A percentile compares a stretch with the other conserved stretches of the same genome.
Evolutionary conservation across 1,140 invertebrate species (phyloP).

Genomic region (Eupeodes corollae): DNA sequence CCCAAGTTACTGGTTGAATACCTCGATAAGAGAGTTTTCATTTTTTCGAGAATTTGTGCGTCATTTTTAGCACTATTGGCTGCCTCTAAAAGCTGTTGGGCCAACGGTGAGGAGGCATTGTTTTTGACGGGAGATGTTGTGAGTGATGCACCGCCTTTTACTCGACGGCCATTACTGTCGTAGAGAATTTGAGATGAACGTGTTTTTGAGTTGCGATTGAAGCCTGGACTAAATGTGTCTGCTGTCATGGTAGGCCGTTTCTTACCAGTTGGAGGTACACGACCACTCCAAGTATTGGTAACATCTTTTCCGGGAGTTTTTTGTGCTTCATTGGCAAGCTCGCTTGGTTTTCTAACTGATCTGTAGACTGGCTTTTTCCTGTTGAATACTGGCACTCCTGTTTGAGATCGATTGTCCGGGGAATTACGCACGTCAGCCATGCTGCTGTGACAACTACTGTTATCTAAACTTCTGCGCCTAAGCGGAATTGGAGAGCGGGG

Average conservation of each 20-base stretch:
- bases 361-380: constrained; percentile 29
- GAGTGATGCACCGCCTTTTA: constrained; percentile 32
- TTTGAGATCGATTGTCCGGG: constrained; percentile 23
- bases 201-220: constrained; percentile 48
- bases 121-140: constrained; percentile 44
- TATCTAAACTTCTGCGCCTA: constrained; percentile 28
- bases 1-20: constrained; percentile 41
- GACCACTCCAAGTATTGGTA: constrained; percentile 62
- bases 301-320: constrained; percentile 34
- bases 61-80: constrained; percentile 58
- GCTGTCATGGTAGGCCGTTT: constrained; percentile 49
- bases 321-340: constrained; percentile 13
- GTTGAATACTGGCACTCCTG: constrained; percentile 13
- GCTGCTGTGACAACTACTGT: constrained; percentile 21
- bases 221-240: constrained; percentile 55
- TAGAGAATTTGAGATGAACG: constrained; percentile 52
- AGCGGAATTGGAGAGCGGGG: constrained; percentile 25
- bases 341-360: constrained; percentile 29
- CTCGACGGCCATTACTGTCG: constrained; percentile 43
- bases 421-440: constrained; percentile 9
- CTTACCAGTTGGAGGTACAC: constrained; percentile 36
- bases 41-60: constrained; percentile 52
- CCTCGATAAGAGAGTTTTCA: constrained; percentile 56
- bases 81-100: constrained; percentile 59
- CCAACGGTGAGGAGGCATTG: constrained; percentile 45